These are phyloP conservation scores for Neopipo cinnamomea DNA, from an alignment of 2,113 vertebrate genomes.

Conservation along the genomic window DNA sequence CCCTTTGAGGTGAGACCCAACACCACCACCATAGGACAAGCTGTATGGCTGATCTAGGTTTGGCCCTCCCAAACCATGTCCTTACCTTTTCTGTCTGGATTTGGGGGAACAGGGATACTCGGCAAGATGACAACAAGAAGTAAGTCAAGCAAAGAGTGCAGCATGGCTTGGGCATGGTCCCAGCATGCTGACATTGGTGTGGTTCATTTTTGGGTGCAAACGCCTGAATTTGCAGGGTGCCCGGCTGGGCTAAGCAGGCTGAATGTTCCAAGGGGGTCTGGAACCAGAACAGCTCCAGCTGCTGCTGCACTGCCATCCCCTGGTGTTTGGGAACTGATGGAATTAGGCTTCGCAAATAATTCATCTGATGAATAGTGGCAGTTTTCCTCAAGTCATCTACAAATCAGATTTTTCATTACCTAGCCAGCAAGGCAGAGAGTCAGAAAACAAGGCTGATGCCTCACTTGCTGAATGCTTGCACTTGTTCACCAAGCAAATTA, in stretches of 20 bases:
- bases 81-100: background rate
- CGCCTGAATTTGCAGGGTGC: background rate
- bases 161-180: background rate
- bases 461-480: background rate
- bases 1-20: background rate
- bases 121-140: background rate
- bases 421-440: background rate
- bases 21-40: fast-evolving
- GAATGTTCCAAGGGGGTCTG: background rate
- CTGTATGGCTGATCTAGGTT: background rate
- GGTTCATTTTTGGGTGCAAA: background rate
- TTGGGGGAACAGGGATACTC: fast-evolving
- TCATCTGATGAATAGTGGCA: constrained; percentile 48
- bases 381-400: constrained; percentile 50
- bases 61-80: background rate
- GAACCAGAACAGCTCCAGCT: background rate
- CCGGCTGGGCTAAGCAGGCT: background rate
- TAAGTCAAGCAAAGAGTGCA: background rate
- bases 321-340: background rate
- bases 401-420: constrained; percentile 54
- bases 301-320: background rate
- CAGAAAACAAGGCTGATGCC: background rate
- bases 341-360: constrained; percentile 36
- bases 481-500: background rate
- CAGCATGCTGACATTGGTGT: background rate